phyloP scores from a whole-genome alignment of 1,140 invertebrate genomes.

The Pantala flavescens region DNA sequence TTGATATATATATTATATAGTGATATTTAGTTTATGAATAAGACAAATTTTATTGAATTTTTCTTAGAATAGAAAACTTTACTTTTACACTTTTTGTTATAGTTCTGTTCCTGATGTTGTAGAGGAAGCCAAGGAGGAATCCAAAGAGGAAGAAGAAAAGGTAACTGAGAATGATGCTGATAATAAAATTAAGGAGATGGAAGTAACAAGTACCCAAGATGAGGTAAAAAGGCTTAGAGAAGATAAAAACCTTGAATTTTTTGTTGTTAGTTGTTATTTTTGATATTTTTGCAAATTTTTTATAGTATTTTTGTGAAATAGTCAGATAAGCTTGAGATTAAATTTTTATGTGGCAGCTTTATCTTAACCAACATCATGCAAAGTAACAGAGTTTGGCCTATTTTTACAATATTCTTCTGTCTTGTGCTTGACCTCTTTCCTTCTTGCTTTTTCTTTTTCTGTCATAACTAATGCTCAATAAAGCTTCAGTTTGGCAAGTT shows the following conservation, averaged over 20 bases:
- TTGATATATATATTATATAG: too few relatives aligned
- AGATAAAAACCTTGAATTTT: background rate
- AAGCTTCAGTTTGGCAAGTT: background rate
- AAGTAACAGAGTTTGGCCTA: background rate
- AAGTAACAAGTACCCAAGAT: background rate
- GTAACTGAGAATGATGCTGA: background rate
- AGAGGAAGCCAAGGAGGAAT: background rate
- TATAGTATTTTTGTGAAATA: background rate
- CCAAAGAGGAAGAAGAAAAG: background rate
- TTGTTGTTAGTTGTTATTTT: slow-evolving; percentile 1
- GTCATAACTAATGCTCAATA: background rate
- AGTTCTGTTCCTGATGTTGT: background rate
- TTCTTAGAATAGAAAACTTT: too few relatives aligned
- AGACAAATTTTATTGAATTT: too few relatives aligned
- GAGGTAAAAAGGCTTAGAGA: background rate
- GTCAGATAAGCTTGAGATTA: background rate
- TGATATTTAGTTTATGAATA: too few relatives aligned
- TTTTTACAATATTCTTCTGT: background rate
- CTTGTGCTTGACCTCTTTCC: background rate
- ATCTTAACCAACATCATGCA: background rate
- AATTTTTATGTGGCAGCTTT: background rate
- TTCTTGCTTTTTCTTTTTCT: background rate
- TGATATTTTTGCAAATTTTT: background rate
- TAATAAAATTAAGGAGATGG: background rate
- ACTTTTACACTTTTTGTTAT: too few relatives aligned